Percentiles rank a stretch among this genome's conserved stretches.
Conservation (phyloP, 2,113 vertebrate genomes). For the Menura novaehollandiae region DNA sequence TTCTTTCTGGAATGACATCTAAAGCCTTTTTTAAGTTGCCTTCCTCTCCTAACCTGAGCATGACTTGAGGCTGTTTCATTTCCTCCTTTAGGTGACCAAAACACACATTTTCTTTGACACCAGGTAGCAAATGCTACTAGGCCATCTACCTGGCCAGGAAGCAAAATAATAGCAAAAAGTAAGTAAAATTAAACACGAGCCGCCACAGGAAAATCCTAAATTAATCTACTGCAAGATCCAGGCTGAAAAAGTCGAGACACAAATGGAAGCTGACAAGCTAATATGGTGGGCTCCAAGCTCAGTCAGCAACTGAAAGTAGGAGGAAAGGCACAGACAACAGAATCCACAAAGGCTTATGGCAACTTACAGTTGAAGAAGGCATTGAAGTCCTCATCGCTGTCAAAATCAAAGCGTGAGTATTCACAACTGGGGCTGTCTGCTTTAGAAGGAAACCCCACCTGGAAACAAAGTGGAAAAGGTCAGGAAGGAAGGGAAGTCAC, state of each 20-base stretch:
- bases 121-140: background rate
- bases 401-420: conserved; percentile 94
- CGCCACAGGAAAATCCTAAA: background rate
- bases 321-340: background rate
- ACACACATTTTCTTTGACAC: background rate
- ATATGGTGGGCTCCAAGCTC: background rate
- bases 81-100: background rate
- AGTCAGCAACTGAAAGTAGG: background rate
- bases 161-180: background rate
- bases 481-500: background rate
- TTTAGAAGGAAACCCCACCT: conserved; percentile 94
- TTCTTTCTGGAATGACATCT: background rate
- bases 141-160: background rate
- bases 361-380: conserved; percentile 89
- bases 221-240: background rate
- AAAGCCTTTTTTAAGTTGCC: background rate
- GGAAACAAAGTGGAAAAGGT: conserved; percentile 14
- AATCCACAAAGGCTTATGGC: background rate
- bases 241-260: background rate
- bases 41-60: background rate
- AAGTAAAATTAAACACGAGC: background rate
- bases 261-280: background rate
- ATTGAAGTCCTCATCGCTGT: conserved; percentile 95
- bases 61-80: background rate
- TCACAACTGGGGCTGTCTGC: conserved; percentile 87